phyloP scores from a whole-genome alignment of 2,113 vertebrate species.

The Gallinago undulata region DNA sequence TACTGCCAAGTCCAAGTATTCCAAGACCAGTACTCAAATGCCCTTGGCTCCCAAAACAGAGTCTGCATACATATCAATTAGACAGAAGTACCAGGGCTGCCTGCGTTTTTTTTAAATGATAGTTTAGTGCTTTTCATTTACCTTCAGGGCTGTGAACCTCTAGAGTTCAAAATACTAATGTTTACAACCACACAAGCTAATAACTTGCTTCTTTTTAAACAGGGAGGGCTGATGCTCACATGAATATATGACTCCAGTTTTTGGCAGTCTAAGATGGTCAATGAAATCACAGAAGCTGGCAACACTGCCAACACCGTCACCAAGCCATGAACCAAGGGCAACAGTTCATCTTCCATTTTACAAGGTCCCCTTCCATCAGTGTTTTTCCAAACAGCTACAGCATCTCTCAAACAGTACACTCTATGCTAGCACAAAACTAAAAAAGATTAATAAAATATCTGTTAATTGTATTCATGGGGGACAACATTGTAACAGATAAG shows the following conservation, averaged over 20 bases:
- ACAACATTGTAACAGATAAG: not conserved
- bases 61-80: not conserved
- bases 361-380: not conserved
- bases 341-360: not conserved
- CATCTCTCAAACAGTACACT: not conserved
- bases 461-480: not conserved
- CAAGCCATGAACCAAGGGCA: not conserved
- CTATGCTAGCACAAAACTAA: not conserved
- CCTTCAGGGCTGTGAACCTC: not conserved
- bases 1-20: constrained; percentile 2
- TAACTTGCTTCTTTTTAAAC: not conserved
- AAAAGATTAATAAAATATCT: not conserved
- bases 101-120: not conserved
- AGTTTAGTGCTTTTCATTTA: not conserved
- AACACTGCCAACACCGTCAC: not conserved
- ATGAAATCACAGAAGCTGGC: not conserved
- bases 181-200: not conserved
- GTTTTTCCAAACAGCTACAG: not conserved
- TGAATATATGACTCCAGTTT: not conserved
- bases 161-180: not conserved
- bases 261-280: not conserved
- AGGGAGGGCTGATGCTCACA: not conserved
- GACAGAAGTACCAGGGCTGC: not conserved
- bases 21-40: not conserved
- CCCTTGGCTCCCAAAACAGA: not conserved